phyloP scores from a whole-genome alignment of 2,797 vertebrate species.

The Arnoldichthys spilopterus region DNA sequence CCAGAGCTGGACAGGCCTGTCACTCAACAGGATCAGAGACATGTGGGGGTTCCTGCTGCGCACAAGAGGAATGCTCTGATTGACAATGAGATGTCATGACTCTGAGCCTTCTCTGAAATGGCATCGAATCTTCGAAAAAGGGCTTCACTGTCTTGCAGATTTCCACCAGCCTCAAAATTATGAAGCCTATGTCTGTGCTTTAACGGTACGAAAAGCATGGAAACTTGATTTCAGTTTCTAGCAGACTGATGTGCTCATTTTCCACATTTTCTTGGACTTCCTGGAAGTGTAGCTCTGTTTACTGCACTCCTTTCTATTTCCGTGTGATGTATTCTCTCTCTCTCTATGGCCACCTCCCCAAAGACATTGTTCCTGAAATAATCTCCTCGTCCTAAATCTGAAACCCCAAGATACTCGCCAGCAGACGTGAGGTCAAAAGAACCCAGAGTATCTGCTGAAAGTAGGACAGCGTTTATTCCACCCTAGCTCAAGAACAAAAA shows the following conservation, averaged over 20 bases:
- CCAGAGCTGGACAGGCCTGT: constrained; percentile 21
- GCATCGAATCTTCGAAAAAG: constrained; percentile 64
- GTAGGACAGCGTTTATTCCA: constrained; percentile 63
- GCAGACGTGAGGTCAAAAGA: constrained; percentile 68
- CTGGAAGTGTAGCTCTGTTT: constrained; percentile 47
- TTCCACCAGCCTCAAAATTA: constrained; percentile 19
- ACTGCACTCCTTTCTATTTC: constrained; percentile 51
- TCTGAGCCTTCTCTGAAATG: constrained; percentile 57
- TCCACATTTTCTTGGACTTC: constrained; percentile 36
- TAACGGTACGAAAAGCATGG: constrained; percentile 27
- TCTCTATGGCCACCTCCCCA: constrained; percentile 56
- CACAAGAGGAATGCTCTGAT: constrained; percentile 47
- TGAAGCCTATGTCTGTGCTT: constrained; percentile 25
- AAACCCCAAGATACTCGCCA: constrained; percentile 63
- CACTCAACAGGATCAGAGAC: constrained; percentile 24
- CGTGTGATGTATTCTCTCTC: constrained; percentile 56
- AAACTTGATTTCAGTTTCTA: constrained; percentile 33
- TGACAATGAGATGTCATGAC: constrained; percentile 63
- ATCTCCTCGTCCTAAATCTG: constrained; percentile 71
- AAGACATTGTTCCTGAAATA: constrained; percentile 74
- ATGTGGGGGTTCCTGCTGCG: constrained; percentile 54
- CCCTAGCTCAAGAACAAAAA: constrained; percentile 36
- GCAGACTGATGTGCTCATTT: constrained; percentile 31
- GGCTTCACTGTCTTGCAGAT: constrained; percentile 59
- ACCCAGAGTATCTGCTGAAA: constrained; percentile 58